Evolutionary conservation across 2,113 vertebrate genomes (phyloP).

Genomic region (Heterotis niloticus): DNA sequence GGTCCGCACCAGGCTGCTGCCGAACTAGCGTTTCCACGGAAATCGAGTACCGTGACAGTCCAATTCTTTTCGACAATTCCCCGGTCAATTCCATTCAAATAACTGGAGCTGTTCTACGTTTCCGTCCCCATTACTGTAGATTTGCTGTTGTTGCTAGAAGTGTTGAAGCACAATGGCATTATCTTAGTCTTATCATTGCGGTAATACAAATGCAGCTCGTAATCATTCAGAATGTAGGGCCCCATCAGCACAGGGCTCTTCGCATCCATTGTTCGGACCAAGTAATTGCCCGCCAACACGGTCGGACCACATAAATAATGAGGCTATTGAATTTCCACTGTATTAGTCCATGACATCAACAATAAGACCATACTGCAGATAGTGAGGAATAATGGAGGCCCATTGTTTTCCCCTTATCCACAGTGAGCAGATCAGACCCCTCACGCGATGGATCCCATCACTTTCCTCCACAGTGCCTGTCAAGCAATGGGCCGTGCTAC

Average conservation of each 20-base stretch:
- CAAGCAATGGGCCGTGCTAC: neutral
- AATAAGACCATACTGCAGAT: neutral
- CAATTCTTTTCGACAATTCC: slow-evolving; percentile 25
- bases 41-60: slow-evolving; percentile 35
- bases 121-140: slow-evolving; percentile 21
- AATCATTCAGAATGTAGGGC: neutral
- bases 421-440: neutral
- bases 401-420: slow-evolving; percentile 1
- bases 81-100: slow-evolving; percentile 26
- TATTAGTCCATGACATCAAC: neutral
- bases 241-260: neutral
- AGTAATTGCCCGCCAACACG: neutral
- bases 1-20: slow-evolving; percentile 48
- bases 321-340: neutral
- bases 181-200: neutral
- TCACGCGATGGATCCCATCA: neutral
- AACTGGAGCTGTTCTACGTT: neutral
- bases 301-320: neutral
- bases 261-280: neutral
- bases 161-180: neutral
- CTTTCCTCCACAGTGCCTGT: neutral
- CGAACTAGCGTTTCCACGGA: slow-evolving; percentile 46
- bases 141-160: neutral
- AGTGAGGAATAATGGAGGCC: neutral
- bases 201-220: neutral